Evolutionary conservation across 2,888 invertebrate genomes (phyloP), one percentile per base, ranked within the genome.

Genomic region (Tromatobia lineatoria): DNA sequence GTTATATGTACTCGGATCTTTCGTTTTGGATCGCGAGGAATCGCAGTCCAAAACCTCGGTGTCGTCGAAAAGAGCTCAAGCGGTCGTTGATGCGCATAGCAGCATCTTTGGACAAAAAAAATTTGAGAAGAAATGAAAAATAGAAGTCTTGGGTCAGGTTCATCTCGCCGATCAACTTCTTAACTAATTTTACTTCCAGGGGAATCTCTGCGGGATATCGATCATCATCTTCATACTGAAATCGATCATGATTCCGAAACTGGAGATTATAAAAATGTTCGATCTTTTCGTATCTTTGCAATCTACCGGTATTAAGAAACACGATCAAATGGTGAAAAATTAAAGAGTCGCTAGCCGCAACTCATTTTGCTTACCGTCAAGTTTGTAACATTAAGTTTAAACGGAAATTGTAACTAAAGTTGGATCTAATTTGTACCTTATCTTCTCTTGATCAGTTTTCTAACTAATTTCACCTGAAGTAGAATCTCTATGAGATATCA

Each of bases 1-100:
- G 84, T 84, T 74, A 80, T 70, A 73, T 69, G 57, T 52, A 74
- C 80, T 78, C 47, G 38, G 75, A 29, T 61, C 77, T 54, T 73
- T 54, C 69, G 52, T 77, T 80, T 83, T 69, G 52, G 74, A 52
- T 69, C 71, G 50, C 29, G 61, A 66, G 29, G 18, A 70, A 64
- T 74, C 77, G 82, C 59, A 52, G 20, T n/a, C 34, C 25, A 25
- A 23, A 42, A 66, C 20, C 29, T 66, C 61, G 61, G 18, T 13
- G 34, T 54, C 29, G 47, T 42, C 77, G 42, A 29, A 23, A 38
- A 50, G 52, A 45, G 42, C 29, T 20, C 64, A 74, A 50, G 20
- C 61, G 70, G 3, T 59, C 67, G 52, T 42, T 67, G 74, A 64
- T 74, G 74, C 59, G 25, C 57, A 15, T 50, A 57, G 18, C 59